Base-by-base conservation (phyloP, 2,113 vertebrate genomes). In the Dicerorhinus sumatrensis region DNA sequence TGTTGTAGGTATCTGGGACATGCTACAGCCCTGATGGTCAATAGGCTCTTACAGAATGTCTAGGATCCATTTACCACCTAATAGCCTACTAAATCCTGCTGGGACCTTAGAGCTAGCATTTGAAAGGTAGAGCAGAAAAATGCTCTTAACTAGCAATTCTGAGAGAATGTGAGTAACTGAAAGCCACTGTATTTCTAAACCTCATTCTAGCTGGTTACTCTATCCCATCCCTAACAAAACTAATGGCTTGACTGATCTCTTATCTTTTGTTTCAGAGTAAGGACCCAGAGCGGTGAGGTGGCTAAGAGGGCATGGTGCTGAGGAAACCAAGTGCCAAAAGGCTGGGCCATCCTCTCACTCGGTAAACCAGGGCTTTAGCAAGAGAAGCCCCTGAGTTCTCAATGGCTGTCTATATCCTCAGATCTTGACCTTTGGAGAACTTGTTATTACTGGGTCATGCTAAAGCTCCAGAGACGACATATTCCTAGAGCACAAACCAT, bases 91-190 rank as follows among this genome's bases (percentile, higher is more conserved):
- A 80, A 56, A 33, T 51, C 33, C 81, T 65, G 0, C 14, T 65
- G 54, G 7, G n/a, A 72, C 58, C 31, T 89, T 46, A 76, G n/a
- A 86, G 36, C 88, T 31, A 16, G 48, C 48, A 77, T 69, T 83
- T 96, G 75, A 79, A 94, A 94, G n/a, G 14, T 18, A 60, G 79
- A 80, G 75, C 14, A 89, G 62, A 42, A 93, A 80, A 63, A 20
- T 48, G 20, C 33, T 90, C 79, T 89, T 77, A 89, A 82, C 10
- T 29, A 70, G 36, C 67, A 88, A 86, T 63, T 90, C 58, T 31
- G 77, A 58, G 29, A 92, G 33, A 91, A 67, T 2, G 67, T 7
- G 3, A 96, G 33, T 65, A 73, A 65, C 73, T 39, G 17, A 89
- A 56, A 84, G 70, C 39, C 77, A 84, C 56, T 7, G 25, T 33